Evolutionary conservation across 2,113 vertebrate species (phyloP), one percentile per base, ranked within the genome.

Genomic region (Cranoglanis bouderius): DNA sequence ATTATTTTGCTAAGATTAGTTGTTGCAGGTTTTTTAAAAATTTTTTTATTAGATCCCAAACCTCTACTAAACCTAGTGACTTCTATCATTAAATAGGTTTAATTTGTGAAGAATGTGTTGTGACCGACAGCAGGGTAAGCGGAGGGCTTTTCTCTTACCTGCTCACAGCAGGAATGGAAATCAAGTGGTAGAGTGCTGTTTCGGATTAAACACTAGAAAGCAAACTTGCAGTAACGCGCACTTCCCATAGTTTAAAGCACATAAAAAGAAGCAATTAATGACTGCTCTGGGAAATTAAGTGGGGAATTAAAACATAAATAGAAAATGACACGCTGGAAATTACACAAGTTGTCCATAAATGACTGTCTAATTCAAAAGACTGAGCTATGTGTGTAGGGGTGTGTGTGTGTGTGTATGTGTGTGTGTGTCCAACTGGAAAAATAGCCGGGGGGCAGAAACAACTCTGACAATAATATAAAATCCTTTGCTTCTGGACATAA

Each of bases 71-170:
- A 84, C 90, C 88, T 77, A 74, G 80, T 83, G 40, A 85, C 84
- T 90, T 90, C 89, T 70, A 83, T 80, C 16, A 84, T 82, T 90
- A 90, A 91, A 90, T 75, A 57, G 61, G 84, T n/a, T 67, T 91
- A 89, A 93, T 92, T 78, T 88, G 72, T 88, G 72, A 84, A 85
- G 85, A 89, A 77, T 84, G 83, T 38, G 82, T 90, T 91, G 46
- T 55, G 8, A 86, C 46, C 18, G 46, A 86, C 40, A 84, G 70
- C 53, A 32, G 83, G 51, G 72, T 70, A 51, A 84, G 51, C 63
- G 80, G 59, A 81, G 65, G 61, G 65, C 82, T 85, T 35, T 55
- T 53, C 8, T 87, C 18, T 63, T 85, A 91, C 91, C 49, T 91
- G 70, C 40, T 29, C 80, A 32, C 67, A 65, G 88, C 82, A 43